phyloP scores from a whole-genome alignment of 2,888 invertebrate genomes.

The Unio pictorum region DNA sequence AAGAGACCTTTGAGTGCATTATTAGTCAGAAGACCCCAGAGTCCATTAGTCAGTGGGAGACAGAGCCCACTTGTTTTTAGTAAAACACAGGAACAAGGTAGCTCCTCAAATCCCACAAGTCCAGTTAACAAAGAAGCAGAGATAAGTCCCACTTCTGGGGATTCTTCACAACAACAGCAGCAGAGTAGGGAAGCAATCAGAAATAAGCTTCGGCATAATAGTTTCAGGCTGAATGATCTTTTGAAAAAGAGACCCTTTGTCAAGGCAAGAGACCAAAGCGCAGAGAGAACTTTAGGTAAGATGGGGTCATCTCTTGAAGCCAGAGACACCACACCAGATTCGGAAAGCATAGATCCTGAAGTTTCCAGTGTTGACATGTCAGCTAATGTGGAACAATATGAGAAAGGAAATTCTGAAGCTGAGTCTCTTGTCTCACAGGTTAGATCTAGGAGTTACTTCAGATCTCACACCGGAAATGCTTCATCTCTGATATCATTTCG shows the following conservation, averaged over 20 bases:
- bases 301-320: neutral
- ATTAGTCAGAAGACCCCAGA: constrained; percentile 27
- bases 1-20: constrained; percentile 14
- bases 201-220: constrained; percentile 32
- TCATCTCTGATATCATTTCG: too few relatives aligned
- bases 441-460: too few relatives aligned
- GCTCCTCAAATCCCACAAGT: constrained; percentile 18
- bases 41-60: constrained; percentile 9
- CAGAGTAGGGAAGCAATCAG: constrained; percentile 19
- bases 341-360: too few relatives aligned
- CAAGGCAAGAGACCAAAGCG: constrained; percentile 7
- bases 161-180: too few relatives aligned
- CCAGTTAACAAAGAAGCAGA: constrained; percentile 3
- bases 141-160: too few relatives aligned
- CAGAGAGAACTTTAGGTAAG: neutral
- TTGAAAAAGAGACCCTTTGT: constrained; percentile 28
- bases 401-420: constrained; percentile 3
- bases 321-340: neutral
- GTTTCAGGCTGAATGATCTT: constrained; percentile 34
- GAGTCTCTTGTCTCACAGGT: too few relatives aligned
- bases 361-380: too few relatives aligned
- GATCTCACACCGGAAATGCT: too few relatives aligned
- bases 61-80: too few relatives aligned
- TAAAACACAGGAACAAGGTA: neutral
- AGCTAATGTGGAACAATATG: neutral